Conservation (phyloP, 2,797 vertebrate genomes). For the Hybognathus amarus region DNA sequence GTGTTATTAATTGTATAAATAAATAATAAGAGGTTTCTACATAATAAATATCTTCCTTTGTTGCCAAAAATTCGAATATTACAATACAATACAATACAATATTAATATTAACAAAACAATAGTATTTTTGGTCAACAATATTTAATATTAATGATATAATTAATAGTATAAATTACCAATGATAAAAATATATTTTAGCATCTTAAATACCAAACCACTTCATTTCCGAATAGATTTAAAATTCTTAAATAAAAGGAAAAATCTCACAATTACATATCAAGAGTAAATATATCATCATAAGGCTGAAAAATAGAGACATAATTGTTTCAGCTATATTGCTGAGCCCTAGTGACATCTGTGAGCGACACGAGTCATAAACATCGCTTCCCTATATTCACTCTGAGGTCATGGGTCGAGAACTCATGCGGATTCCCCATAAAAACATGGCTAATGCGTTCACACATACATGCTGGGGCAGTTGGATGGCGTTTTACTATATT, state of each 20-base stretch:
- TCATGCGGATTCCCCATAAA: slow-evolving; percentile 20
- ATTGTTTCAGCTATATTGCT: background rate
- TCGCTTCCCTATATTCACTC: slow-evolving; percentile 41
- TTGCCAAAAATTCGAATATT: background rate
- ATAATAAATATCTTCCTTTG: too few relatives aligned
- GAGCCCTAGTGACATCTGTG: background rate
- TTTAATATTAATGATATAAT: too few relatives aligned
- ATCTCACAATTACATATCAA: background rate
- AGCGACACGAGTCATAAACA: background rate
- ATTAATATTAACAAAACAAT: background rate
- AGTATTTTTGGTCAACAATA: background rate
- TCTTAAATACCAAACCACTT: background rate
- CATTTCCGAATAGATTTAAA: background rate
- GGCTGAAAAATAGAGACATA: background rate
- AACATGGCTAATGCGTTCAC: slow-evolving; percentile 34
- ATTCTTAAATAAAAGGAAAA: background rate
- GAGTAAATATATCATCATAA: background rate
- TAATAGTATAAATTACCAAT: background rate
- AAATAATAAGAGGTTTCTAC: too few relatives aligned
- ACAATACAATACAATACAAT: background rate
- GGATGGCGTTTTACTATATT: slow-evolving; percentile 76
- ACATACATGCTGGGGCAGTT: slow-evolving; percentile 52
- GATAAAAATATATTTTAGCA: background rate
- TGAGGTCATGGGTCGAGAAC: slow-evolving; percentile 3
- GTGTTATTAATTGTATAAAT: too few relatives aligned